These are phyloP conservation scores for Odobenus rosmarus DNA, from an alignment of 2,113 vertebrate genomes.

Conservation along the genomic window DNA sequence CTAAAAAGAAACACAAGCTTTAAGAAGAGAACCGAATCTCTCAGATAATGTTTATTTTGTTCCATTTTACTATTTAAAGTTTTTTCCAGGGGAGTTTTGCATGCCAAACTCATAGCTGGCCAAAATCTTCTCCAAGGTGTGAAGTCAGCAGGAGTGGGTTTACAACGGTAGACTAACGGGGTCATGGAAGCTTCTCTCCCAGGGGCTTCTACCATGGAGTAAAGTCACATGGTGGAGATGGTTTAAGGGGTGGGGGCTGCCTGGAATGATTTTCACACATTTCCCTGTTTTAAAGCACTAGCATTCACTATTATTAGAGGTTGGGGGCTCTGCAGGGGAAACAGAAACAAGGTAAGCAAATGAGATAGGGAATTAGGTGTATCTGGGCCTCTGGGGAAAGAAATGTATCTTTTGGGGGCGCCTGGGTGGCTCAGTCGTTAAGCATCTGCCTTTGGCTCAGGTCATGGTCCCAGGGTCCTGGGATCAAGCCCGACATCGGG, in stretches of 20 bases:
- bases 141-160: not conserved
- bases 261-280: not conserved
- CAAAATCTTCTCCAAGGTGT: not conserved
- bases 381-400: not conserved
- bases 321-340: not conserved
- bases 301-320: not conserved
- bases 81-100: slow-evolving; percentile 67
- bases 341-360: not conserved
- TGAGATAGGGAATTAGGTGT: not conserved
- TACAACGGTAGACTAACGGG: not conserved
- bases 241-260: not conserved
- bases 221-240: not conserved
- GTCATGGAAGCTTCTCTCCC: not conserved
- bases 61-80: slow-evolving; percentile 76
- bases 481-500: too few species aligned
- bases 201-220: not conserved
- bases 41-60: slow-evolving; percentile 61
- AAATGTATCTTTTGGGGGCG: not conserved
- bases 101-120: not conserved
- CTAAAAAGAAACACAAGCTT: slow-evolving; percentile 81
- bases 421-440: too few species aligned
- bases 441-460: too few species aligned
- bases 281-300: not conserved
- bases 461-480: too few species aligned
- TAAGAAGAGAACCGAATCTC: not conserved